A percentile compares a stretch with the other conserved stretches of the same genome.
phyloP scores from a whole-genome alignment of 1,140 invertebrate species.

The Aphaenogaster ashmeadi region DNA sequence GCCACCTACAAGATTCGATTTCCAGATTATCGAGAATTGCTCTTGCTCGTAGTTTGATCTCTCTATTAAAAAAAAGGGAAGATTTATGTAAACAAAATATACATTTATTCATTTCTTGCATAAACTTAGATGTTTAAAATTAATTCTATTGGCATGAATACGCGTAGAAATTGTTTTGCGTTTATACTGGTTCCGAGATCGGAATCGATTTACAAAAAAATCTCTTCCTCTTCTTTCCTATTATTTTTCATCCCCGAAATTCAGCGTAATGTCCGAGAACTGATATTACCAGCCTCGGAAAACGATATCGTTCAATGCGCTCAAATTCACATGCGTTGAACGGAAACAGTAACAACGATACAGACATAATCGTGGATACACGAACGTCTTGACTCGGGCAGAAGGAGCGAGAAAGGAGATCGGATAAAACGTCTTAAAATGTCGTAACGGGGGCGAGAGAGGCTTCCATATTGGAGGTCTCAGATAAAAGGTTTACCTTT shows the following conservation, averaged over 20 bases:
- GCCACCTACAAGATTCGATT: conserved; percentile 68
- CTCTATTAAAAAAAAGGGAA: not conserved
- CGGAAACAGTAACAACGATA: conserved; percentile 41
- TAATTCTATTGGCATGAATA: not conserved
- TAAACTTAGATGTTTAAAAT: not conserved
- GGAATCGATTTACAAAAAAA: not conserved
- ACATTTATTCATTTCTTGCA: not conserved
- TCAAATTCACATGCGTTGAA: conserved; percentile 5
- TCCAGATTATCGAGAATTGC: conserved; percentile 60
- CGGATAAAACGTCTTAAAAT: conserved; percentile 59
- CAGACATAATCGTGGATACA: conserved; percentile 34
- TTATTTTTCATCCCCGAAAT: not conserved
- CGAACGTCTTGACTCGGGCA: not conserved
- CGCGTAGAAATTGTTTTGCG: not conserved
- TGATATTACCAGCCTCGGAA: conserved; percentile 10
- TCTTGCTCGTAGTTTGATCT: not conserved
- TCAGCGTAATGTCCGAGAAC: not conserved
- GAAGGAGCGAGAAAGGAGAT: not conserved
- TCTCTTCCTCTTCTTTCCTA: not conserved
- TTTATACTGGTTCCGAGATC: not conserved
- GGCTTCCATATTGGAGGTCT: conserved; percentile 54
- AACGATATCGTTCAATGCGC: not conserved
- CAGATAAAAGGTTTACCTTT: conserved; percentile 63
- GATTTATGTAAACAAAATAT: not conserved
- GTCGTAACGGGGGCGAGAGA: conserved; percentile 58